A percentile compares a stretch with the other conserved stretches of the same genome.
Conservation (phyloP, 1,140 invertebrate species). For the Maconellicoccus hirsutus region DNA sequence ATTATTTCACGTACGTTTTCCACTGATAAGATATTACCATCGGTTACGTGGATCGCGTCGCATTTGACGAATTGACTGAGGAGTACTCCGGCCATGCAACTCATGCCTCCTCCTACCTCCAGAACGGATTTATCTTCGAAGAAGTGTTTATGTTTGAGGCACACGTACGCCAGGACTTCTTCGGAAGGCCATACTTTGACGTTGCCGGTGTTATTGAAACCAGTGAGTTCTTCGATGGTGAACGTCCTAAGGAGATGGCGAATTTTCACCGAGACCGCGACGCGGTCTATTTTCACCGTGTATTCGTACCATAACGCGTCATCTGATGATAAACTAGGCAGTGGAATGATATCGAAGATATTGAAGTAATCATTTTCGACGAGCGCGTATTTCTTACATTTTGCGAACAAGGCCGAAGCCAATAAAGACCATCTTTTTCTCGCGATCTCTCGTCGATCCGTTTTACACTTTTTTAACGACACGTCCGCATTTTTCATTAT, state of each 20-base stretch:
- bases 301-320: neutral
- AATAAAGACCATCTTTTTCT: neutral
- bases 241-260: constrained; percentile 47
- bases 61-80: constrained; percentile 53
- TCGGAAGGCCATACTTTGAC: constrained; percentile 83
- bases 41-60: constrained; percentile 51
- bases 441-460: neutral
- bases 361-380: neutral
- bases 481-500: neutral
- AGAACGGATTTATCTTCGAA: constrained; percentile 56
- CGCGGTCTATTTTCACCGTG: neutral
- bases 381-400: neutral
- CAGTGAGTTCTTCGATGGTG: constrained; percentile 58
- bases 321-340: neutral
- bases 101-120: constrained; percentile 77
- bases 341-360: neutral
- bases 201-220: constrained; percentile 86
- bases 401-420: neutral
- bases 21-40: constrained; percentile 64
- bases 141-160: constrained; percentile 49
- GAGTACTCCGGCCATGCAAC: constrained; percentile 64
- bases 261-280: constrained; percentile 37
- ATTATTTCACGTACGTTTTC: constrained; percentile 58
- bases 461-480: neutral
- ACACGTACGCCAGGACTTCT: constrained; percentile 65